A percentile compares a stretch with the other conserved stretches of the same genome.
phyloP scores from a whole-genome alignment of 1,140 invertebrate genomes.

The Drosophila baimaii region DNA sequence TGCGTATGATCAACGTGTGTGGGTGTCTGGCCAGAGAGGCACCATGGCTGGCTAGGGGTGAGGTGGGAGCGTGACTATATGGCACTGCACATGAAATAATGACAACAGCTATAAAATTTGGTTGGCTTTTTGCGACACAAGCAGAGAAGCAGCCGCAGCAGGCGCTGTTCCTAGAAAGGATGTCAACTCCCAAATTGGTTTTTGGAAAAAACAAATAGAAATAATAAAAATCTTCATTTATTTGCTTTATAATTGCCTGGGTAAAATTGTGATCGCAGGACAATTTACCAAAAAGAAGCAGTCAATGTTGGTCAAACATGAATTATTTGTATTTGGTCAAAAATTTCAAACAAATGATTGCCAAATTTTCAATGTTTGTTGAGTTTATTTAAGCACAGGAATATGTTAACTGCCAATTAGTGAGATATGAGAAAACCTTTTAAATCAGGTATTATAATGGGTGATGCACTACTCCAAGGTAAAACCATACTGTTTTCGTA shows the following conservation, averaged over 20 bases:
- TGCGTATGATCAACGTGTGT: conserved; percentile 64
- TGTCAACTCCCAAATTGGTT: conserved; percentile 10
- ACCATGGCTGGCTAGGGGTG: background rate
- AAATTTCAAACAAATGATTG: background rate
- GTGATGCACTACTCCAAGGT: no score
- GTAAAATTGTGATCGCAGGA: background rate
- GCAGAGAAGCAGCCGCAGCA: conserved; percentile 13
- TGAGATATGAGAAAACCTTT: no score
- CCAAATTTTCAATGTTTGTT: background rate
- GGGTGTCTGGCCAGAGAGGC: conserved; percentile 8
- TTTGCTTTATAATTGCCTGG: background rate
- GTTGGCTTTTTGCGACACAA: conserved; percentile 65
- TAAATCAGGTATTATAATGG: no score
- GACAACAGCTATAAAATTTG: conserved; percentile 68
- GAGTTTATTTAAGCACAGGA: no score
- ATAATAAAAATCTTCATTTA: background rate
- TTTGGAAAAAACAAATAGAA: background rate
- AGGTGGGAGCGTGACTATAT: conserved; percentile 37
- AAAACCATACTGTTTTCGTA: no score
- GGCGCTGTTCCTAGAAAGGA: conserved; percentile 23
- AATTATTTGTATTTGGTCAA: background rate
- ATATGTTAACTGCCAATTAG: no score
- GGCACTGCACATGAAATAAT: conserved; percentile 63
- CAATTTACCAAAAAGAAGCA: background rate
- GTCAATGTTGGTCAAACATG: no score